Evolutionary conservation across 2,888 invertebrate species (phyloP).

Genomic region (Torymus aiolomorphi): DNA sequence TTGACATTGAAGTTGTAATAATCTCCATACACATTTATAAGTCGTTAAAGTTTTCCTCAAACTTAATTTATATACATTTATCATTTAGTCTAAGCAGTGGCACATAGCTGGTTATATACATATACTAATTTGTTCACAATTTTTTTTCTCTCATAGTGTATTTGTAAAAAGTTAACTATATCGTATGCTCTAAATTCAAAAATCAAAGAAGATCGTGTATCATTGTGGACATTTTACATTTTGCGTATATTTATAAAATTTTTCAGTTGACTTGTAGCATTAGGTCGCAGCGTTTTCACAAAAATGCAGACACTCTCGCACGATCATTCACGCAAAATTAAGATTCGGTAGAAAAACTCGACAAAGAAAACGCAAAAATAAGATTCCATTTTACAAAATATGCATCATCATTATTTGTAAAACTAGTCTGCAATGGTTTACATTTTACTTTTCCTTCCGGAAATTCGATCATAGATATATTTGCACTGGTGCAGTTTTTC

Average conservation of each 20-base stretch:
- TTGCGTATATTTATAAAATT: constrained; percentile 50
- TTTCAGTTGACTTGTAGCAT: constrained; percentile 26
- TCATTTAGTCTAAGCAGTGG: constrained; percentile 57
- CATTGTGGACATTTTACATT: constrained; percentile 18
- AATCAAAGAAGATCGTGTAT: constrained; percentile 22
- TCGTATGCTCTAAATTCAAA: constrained; percentile 23
- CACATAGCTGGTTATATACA: constrained; percentile 58
- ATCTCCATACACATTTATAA: constrained; percentile 43
- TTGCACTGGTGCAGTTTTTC: constrained; percentile 26
- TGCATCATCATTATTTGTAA: constrained; percentile 19
- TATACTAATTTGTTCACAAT: constrained; percentile 37
- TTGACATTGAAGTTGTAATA: constrained; percentile 41
- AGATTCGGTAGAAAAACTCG: constrained; percentile 3
- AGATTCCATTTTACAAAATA: constrained; percentile 39
- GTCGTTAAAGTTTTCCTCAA: constrained; percentile 40
- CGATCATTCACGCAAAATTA: neutral
- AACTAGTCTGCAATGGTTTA: constrained; percentile 21
- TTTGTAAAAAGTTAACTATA: constrained; percentile 43
- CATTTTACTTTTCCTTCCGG: neutral
- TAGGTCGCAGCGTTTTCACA: constrained; percentile 32
- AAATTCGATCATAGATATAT: neutral
- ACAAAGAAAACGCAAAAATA: constrained; percentile 27
- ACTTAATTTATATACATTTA: constrained; percentile 49
- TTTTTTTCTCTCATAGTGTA: constrained; percentile 8
- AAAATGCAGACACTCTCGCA: constrained; percentile 17